Evolutionary conservation across 2,113 vertebrate species (phyloP).

Genomic region (Nymphicus hollandicus): DNA sequence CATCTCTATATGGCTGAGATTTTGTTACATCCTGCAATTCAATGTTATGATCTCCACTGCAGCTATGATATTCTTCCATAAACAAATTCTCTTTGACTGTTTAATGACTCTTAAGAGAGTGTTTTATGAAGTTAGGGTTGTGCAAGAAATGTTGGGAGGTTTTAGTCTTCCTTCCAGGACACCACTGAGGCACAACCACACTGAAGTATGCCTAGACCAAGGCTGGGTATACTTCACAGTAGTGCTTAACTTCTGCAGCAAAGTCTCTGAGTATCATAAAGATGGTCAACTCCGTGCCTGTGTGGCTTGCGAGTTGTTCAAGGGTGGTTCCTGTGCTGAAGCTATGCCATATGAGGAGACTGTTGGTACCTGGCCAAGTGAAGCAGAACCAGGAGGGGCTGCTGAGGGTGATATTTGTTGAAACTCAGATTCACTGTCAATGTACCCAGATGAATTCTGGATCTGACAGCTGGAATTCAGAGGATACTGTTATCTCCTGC

Average conservation of each 20-base stretch:
- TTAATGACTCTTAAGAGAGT: background rate
- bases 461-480: background rate
- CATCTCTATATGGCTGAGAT: background rate
- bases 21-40: background rate
- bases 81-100: background rate
- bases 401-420: background rate
- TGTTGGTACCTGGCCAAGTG: background rate
- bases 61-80: background rate
- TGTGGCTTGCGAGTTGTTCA: background rate
- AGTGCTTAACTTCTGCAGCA: background rate
- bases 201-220: background rate
- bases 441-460: background rate
- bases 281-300: background rate
- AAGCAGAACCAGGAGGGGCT: constrained; percentile 3
- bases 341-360: background rate
- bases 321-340: constrained; percentile 45
- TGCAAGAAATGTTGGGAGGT: background rate
- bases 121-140: background rate
- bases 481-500: background rate
- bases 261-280: background rate
- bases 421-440: background rate
- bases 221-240: background rate
- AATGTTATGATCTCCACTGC: background rate
- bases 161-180: background rate
- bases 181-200: background rate